These are phyloP conservation scores for Lateolabrax maculatus DNA, from an alignment of 2,797 vertebrate species.

Conservation along the genomic window DNA sequence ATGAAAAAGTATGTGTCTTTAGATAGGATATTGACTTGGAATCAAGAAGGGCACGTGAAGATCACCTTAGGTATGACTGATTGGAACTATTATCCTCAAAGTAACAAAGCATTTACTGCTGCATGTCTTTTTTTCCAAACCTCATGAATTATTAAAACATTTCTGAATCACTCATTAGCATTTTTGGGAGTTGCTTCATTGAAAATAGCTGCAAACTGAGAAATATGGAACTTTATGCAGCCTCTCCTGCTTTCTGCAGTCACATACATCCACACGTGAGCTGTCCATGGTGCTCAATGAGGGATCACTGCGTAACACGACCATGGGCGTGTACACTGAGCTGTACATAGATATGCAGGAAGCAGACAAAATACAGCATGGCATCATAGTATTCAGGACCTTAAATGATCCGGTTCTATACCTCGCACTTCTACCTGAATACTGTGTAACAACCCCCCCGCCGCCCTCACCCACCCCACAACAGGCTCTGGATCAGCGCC, in stretches of 20 bases:
- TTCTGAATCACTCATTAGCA: neutral
- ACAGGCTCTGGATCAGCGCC: conserved; percentile 15
- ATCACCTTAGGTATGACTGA: conserved; percentile 12
- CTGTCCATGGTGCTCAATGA: conserved; percentile 67
- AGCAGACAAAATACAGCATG: conserved; percentile 28
- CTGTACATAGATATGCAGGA: conserved; percentile 38
- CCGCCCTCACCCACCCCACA: neutral
- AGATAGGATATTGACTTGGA: conserved; percentile 41
- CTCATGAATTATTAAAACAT: neutral
- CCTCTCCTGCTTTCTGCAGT: conserved; percentile 37
- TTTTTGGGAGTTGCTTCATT: conserved; percentile 6
- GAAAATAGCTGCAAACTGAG: conserved; percentile 16
- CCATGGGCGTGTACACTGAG: conserved; percentile 34
- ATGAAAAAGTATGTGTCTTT: conserved; percentile 38
- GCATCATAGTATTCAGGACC: neutral
- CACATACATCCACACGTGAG: conserved; percentile 71
- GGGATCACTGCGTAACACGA: conserved; percentile 39
- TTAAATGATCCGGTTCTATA: conserved; percentile 38
- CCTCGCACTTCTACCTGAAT: conserved; percentile 43
- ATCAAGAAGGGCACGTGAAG: neutral
- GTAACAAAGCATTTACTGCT: conserved; percentile 17
- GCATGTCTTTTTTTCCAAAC: conserved; percentile 15
- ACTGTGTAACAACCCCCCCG: conserved; percentile 4
- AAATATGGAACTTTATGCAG: conserved; percentile 5
- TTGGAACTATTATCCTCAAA: neutral